Evolutionary conservation across 2,888 invertebrate genomes (phyloP).

Genomic region (Cynaeus angustus): DNA sequence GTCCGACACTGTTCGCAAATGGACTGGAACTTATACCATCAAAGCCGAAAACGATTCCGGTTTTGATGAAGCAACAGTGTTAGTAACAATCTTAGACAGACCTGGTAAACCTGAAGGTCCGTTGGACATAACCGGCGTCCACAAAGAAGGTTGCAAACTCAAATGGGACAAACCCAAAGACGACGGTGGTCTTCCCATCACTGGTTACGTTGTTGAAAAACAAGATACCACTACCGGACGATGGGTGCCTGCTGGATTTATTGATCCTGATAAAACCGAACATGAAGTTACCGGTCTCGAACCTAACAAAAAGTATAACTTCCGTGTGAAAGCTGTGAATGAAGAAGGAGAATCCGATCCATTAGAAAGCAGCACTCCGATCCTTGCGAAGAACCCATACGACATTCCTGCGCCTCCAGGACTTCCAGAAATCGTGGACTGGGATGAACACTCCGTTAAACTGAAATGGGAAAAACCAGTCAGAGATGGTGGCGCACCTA

Average conservation of each 20-base stretch:
- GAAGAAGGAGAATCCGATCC: constrained; percentile 98
- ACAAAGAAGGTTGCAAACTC: constrained; percentile 94
- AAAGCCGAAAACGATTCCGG: constrained; percentile 95
- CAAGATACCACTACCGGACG: constrained; percentile 91
- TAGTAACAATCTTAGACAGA: constrained; percentile 89
- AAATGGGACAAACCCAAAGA: constrained; percentile 97
- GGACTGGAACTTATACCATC: constrained; percentile 93
- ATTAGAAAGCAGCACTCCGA: constrained; percentile 89
- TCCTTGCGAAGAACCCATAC: constrained; percentile 97
- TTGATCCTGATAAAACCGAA: constrained; percentile 87
- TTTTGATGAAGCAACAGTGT: constrained; percentile 94
- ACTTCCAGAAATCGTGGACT: constrained; percentile 92
- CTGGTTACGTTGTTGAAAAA: constrained; percentile 94
- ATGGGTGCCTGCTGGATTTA: constrained; percentile 91
- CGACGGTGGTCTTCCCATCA: constrained; percentile 94
- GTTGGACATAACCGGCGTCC: constrained; percentile 90
- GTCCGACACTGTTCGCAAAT: constrained; percentile 85
- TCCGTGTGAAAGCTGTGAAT: constrained; percentile 97
- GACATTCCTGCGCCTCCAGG: constrained; percentile 92
- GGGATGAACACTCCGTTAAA: constrained; percentile 92
- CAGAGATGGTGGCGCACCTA: constrained; percentile 93
- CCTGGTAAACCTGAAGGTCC: constrained; percentile 94
- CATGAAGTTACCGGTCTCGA: constrained; percentile 91
- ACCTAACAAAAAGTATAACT: constrained; percentile 97
- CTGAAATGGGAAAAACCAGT: constrained; percentile 94